Conservation (phyloP, 2,113 vertebrate species). For the Neogale vison region DNA sequence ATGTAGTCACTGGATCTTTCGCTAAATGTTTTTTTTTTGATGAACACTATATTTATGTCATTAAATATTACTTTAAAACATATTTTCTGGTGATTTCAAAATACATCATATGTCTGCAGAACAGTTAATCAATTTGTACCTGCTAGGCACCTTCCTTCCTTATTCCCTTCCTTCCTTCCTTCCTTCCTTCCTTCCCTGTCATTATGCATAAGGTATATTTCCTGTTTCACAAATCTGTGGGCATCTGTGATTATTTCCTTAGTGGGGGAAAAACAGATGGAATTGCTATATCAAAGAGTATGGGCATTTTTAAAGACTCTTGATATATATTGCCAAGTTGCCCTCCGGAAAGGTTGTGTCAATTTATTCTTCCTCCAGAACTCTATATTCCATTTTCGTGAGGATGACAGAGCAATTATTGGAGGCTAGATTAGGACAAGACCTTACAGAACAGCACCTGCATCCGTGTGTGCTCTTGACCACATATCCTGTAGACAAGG, state of each 20-base stretch:
- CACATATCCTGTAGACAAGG: accelerated
- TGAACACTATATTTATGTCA: neutral
- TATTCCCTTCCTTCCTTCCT: neutral
- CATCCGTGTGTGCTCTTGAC: neutral
- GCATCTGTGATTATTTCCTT: constrained; percentile 15
- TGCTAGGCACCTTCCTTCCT: neutral
- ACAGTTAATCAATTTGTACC: neutral
- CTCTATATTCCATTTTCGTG: constrained; percentile 41
- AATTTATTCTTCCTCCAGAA: neutral
- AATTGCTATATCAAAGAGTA: constrained; percentile 10
- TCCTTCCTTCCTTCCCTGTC: neutral
- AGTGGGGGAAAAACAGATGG: neutral
- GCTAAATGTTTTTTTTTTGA: neutral
- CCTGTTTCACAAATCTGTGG: neutral
- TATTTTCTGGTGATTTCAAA: constrained; percentile 23
- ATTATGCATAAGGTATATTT: neutral
- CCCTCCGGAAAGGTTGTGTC: constrained; percentile 35
- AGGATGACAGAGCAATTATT: constrained; percentile 49
- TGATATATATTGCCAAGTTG: neutral
- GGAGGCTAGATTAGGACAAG: constrained; percentile 1
- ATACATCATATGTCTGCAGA: neutral
- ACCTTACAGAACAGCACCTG: neutral
- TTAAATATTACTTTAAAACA: neutral
- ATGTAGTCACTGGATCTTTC: neutral
- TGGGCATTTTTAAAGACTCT: constrained; percentile 36